These are phyloP conservation scores for Aphelenchoides besseyi DNA, from an alignment of 1,140 invertebrate genomes.

Conservation along the genomic window DNA sequence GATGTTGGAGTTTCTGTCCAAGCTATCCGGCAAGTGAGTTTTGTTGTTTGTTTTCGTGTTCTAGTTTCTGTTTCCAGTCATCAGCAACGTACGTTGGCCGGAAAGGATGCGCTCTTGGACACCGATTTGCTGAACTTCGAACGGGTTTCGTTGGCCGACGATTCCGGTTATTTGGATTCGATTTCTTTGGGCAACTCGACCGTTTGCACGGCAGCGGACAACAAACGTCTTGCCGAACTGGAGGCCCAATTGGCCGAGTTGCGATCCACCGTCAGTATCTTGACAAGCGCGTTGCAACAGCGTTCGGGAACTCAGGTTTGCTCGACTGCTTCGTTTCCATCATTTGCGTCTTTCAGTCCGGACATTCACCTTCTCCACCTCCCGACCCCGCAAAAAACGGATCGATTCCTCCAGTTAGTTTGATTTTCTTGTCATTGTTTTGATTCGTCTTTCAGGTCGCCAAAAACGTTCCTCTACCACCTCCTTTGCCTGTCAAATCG, in stretches of 20 bases:
- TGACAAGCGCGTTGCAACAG: not conserved
- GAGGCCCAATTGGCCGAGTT: constrained; percentile 15
- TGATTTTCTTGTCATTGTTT: no score
- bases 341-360: not conserved
- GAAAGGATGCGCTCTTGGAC: not conserved
- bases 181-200: not conserved
- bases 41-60: no score
- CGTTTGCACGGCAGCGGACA: constrained; percentile 3
- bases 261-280: not conserved
- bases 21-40: no score
- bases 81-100: not conserved
- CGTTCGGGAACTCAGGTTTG: not conserved
- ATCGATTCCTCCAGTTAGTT: not conserved
- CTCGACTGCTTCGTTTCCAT: not conserved
- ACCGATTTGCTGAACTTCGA: not conserved
- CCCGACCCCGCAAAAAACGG: not conserved
- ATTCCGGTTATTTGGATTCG: not conserved
- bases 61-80: not conserved
- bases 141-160: not conserved
- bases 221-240: constrained; percentile 4
- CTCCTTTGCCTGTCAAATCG: no score
- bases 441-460: no score
- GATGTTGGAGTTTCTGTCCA: not conserved
- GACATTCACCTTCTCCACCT: not conserved
- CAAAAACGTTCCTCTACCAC: no score